Conservation (phyloP, 2,113 vertebrate species). For the Microcebus lehilahytsara region DNA sequence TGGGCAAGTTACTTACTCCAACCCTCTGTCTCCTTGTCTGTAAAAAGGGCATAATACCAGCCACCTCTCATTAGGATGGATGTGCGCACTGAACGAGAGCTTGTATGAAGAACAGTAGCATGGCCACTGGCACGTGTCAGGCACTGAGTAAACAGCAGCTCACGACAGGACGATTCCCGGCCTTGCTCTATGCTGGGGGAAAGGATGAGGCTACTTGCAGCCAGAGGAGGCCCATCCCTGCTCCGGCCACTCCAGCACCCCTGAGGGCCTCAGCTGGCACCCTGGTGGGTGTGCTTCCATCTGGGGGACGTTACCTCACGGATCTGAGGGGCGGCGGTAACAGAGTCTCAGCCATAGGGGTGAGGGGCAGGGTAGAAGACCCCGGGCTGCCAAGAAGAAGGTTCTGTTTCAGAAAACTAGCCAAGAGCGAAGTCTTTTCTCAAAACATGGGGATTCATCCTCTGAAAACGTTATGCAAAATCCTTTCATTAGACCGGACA, state of each 20-base stretch:
- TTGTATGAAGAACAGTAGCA: not conserved
- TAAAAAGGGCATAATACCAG: not conserved
- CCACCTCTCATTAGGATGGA: not conserved
- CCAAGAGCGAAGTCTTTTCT: not conserved
- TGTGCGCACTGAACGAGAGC: not conserved
- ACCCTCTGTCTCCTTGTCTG: conserved; percentile 2
- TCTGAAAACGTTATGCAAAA: not conserved
- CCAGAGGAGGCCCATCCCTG: not conserved
- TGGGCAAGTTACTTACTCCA: not conserved
- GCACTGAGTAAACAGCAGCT: not conserved
- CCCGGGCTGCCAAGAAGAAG: not conserved
- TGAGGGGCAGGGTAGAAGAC: not conserved
- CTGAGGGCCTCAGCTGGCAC: not conserved
- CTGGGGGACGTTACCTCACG: not conserved
- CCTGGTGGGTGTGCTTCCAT: not conserved
- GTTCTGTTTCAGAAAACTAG: not conserved
- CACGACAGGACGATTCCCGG: not conserved
- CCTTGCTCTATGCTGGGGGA: not conserved
- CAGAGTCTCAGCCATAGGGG: not conserved
- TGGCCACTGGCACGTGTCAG: not conserved
- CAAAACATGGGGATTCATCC: not conserved
- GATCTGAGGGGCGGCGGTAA: not conserved
- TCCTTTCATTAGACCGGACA: not conserved
- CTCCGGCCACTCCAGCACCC: not conserved
- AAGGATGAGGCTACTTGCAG: not conserved